A percentile compares a stretch with the other conserved stretches of the same genome.
Evolutionary conservation across 2,797 vertebrate species (phyloP).

Genomic region (Coendou prehensilis): DNA sequence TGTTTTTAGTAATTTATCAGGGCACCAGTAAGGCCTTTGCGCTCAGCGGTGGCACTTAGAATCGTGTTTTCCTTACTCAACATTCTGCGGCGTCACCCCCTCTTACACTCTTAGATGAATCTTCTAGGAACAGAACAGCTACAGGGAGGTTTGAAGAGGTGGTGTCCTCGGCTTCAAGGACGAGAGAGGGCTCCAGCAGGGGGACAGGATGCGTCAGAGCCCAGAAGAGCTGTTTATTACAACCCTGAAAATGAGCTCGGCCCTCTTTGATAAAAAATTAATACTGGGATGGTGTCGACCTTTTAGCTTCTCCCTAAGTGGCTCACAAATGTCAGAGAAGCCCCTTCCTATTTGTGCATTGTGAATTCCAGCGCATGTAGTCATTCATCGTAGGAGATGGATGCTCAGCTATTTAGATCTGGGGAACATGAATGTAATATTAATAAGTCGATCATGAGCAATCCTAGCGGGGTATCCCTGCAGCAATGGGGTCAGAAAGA

Average conservation of each 20-base stretch:
- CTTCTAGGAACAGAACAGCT: conserved; percentile 40
- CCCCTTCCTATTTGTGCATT: conserved; percentile 3
- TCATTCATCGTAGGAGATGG: conserved; percentile 76
- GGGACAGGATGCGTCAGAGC: background rate
- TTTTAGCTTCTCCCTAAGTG: conserved; percentile 77
- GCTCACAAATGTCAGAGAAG: conserved; percentile 71
- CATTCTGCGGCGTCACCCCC: background rate
- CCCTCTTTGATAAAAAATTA: conserved; percentile 84
- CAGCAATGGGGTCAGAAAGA: conserved; percentile 55
- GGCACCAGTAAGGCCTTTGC: background rate
- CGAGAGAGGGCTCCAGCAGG: background rate
- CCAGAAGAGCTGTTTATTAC: conserved; percentile 52
- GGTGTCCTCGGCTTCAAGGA: background rate
- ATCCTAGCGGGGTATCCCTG: conserved; percentile 65
- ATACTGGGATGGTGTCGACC: conserved; percentile 44
- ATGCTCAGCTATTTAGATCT: conserved; percentile 64
- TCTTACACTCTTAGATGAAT: background rate
- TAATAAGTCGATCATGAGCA: conserved; percentile 66
- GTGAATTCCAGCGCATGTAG: conserved; percentile 75
- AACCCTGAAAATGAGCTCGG: conserved; percentile 78
- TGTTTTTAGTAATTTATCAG: conserved; percentile 37
- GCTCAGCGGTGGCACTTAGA: background rate
- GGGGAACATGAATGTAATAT: conserved; percentile 72
- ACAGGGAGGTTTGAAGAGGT: background rate
- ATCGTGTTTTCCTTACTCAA: conserved; percentile 32